Base-by-base conservation (phyloP, 1,140 invertebrate genomes). In the Drosophila burlai region DNA sequence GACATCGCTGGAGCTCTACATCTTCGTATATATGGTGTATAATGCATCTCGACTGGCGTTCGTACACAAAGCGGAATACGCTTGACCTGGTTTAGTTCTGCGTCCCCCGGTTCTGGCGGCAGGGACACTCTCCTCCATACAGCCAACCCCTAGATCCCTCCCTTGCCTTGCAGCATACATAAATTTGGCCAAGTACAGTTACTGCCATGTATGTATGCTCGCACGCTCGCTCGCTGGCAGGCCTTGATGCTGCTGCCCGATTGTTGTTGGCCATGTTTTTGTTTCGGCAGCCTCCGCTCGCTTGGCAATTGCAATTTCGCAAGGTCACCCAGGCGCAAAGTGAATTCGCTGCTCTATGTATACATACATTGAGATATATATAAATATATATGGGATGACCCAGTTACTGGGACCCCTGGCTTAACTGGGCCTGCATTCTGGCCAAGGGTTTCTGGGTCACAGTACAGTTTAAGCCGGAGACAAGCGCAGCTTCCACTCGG, bases 41-140 rank as follows among this genome's bases (percentile, higher is more conserved):
- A n/a, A 9, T 66, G 47, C 42, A 50, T 62, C 21, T 50, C 40
- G 34, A 46, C 45, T 21, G 38, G 58, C 21, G 21, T 36, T 38
- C 34, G 52, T 66, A 75, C 24, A 61, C 65, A 66, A 38, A 80
- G 75, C 54, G 67, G 40, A 40, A 72, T 66, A 90, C 68, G 85
- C 85, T 90, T 90, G 85, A 85, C 85, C 85, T 90, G 85, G 85
- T 90, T 90, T 90, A 85, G 79, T 82, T 82, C 57, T 49, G 64
- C n/a, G n/a, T n/a, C n/a, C n/a, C n/a, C n/a, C n/a, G n/a, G 79
- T 82, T 82, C 57, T 49, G 64, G 60, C 50, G 63, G 68, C 61
- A 75, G 60, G 49, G 62, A 45, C 46, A 69, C 63, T 10, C 38
- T 21, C n/a, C 62, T 42, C 7, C 24, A 26, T n/a, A n/a, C 26